A percentile compares a stretch with the other conserved stretches of the same genome.
phyloP scores from a whole-genome alignment of 2,888 invertebrate species.

The Dryobotodes eremita region DNA sequence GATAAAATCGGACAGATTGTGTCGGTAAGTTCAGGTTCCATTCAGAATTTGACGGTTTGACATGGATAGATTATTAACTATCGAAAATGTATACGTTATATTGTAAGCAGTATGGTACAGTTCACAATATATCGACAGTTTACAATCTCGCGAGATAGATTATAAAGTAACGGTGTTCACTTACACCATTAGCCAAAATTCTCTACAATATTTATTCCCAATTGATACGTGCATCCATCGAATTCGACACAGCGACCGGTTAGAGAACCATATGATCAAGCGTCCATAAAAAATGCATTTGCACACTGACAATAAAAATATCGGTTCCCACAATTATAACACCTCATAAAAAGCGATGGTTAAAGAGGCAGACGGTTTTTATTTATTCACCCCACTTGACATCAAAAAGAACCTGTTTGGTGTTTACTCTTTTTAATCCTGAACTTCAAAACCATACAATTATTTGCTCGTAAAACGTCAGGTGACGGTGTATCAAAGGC shows the following conservation, averaged over 20 bases:
- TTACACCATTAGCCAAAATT: background rate
- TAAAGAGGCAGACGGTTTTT: conserved; percentile 55
- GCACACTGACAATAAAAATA: conserved; percentile 54
- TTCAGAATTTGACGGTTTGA: too few species aligned
- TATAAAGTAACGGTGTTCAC: too few species aligned
- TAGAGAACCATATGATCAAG: conserved; percentile 37
- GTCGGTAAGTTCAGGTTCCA: too few species aligned
- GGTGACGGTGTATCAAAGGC: conserved; percentile 72
- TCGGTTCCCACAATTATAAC: conserved; percentile 66
- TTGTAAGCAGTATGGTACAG: too few species aligned
- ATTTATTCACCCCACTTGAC: conserved; percentile 61
- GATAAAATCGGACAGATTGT: too few species aligned
- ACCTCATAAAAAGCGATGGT: conserved; percentile 61
- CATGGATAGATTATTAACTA: too few species aligned
- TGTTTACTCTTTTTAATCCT: conserved; percentile 54
- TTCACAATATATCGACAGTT: too few species aligned
- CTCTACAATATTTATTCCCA: background rate
- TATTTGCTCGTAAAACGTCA: conserved; percentile 65
- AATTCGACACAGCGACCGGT: conserved; percentile 49
- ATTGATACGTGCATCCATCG: conserved; percentile 28
- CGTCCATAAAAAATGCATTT: conserved; percentile 59
- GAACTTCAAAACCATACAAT: conserved; percentile 67
- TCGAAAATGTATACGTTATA: too few species aligned
- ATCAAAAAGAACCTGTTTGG: conserved; percentile 55
- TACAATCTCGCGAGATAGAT: too few species aligned